phyloP scores from a whole-genome alignment of 1,140 invertebrate species.

The Anastatus disparis region DNA sequence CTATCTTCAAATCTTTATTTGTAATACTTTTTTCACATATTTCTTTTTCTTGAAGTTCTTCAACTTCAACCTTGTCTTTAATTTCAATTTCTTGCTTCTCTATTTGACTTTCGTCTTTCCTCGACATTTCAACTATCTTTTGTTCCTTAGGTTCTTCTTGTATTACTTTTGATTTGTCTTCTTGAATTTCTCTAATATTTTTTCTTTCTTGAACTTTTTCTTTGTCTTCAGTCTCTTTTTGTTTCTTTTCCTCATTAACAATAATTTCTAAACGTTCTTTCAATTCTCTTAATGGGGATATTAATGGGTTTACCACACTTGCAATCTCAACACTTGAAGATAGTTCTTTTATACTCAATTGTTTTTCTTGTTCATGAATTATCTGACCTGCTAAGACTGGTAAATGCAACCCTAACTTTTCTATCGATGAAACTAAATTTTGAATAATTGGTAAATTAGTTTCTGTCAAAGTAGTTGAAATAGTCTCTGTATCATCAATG shows the following conservation, averaged over 20 bases:
- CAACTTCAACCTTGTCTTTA: no score
- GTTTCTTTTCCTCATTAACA: conserved; percentile 55
- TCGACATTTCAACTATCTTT: no score
- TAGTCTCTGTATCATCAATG: conserved; percentile 42
- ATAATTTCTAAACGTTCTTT: conserved; percentile 68
- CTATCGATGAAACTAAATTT: conserved; percentile 66
- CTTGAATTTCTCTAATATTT: no score
- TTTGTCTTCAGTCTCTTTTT: no score
- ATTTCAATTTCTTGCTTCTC: no score
- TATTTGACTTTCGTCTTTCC: no score
- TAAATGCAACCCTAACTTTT: conserved; percentile 59
- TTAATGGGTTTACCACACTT: conserved; percentile 56
- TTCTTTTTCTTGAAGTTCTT: no score
- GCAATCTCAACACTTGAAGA: conserved; percentile 44
- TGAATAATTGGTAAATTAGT: conserved; percentile 59
- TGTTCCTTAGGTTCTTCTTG: no score
- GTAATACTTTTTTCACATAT: no score
- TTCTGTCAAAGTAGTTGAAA: conserved; percentile 50
- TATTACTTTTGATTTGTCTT: no score
- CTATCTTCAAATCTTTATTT: not conserved
- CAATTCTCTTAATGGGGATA: conserved; percentile 66
- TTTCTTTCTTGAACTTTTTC: no score
- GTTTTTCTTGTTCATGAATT: conserved; percentile 28
- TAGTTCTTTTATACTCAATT: conserved; percentile 40
- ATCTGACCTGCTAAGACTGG: no score